Conservation (phyloP, 2,113 vertebrate genomes). For the Mohoua ochrocephala region DNA sequence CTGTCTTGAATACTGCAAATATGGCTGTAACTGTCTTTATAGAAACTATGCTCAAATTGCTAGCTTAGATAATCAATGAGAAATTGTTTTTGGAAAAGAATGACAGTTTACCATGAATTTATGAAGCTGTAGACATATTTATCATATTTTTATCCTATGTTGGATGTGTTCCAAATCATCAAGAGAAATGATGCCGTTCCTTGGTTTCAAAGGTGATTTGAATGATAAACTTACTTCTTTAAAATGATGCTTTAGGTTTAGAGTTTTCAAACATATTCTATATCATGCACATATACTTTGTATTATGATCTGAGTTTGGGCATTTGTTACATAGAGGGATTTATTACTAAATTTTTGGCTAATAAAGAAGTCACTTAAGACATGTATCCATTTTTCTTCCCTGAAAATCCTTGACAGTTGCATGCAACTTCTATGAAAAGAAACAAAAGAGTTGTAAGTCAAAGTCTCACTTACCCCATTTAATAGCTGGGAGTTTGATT, state of each 20-base stretch:
- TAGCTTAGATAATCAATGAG: neutral
- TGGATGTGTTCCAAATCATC: neutral
- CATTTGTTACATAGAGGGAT: neutral
- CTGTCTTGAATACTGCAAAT: neutral
- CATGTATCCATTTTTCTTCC: neutral
- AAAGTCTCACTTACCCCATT: neutral
- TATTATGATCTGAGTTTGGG: neutral
- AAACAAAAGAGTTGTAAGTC: neutral
- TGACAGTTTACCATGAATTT: neutral
- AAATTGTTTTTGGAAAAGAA: neutral
- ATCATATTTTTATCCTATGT: neutral
- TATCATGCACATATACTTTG: neutral
- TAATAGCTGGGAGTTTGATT: neutral
- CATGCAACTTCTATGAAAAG: neutral
- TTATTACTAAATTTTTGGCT: neutral
- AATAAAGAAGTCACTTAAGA: neutral
- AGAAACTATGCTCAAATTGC: neutral
- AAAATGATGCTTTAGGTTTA: neutral
- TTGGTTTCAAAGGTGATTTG: neutral
- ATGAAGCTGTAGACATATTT: neutral
- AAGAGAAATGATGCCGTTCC: neutral
- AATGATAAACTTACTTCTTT: neutral
- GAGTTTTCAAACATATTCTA: neutral
- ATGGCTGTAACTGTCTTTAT: neutral
- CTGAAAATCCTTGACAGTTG: neutral